Percentiles rank a stretch among this genome's conserved stretches.
Conservation (phyloP, 53 echinoderm and acorn worm species). For the Crossaster papposus region DNA sequence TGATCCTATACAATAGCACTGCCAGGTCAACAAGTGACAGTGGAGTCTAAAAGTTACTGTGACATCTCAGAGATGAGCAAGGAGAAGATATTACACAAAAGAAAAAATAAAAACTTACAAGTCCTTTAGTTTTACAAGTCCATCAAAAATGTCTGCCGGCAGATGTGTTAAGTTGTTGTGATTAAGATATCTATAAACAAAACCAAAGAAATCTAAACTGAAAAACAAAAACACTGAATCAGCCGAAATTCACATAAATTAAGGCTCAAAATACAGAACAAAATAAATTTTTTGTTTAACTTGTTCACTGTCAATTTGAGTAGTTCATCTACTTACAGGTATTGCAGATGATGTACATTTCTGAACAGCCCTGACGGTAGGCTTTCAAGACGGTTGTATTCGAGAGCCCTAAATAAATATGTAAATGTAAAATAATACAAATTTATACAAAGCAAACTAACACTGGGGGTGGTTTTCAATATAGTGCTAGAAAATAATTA, state of each 20-base stretch:
- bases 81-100: background rate
- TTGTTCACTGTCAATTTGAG: background rate
- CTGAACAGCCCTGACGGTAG: conserved; percentile 24
- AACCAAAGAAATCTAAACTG: background rate
- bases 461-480: too few species aligned
- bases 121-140: conserved; percentile 1
- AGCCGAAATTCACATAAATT: too few species aligned
- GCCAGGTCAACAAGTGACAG: too few species aligned
- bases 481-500: too few species aligned
- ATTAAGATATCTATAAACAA: background rate
- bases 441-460: too few species aligned
- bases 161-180: conserved; percentile 5
- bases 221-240: background rate
- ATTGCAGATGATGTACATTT: background rate
- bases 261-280: background rate
- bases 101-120: conserved; percentile 9
- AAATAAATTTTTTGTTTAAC: background rate
- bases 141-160: conserved; percentile 20
- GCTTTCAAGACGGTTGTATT: background rate
- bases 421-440: background rate
- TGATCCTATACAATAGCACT: too few species aligned
- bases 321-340: conserved; percentile 5
- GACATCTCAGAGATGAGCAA: background rate
- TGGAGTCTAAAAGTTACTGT: background rate
- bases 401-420: background rate